Percentiles rank a stretch among this genome's conserved stretches.
These are phyloP conservation scores for Mylabris phalerata DNA, from an alignment of 1,140 invertebrate species.

Conservation along the genomic window DNA sequence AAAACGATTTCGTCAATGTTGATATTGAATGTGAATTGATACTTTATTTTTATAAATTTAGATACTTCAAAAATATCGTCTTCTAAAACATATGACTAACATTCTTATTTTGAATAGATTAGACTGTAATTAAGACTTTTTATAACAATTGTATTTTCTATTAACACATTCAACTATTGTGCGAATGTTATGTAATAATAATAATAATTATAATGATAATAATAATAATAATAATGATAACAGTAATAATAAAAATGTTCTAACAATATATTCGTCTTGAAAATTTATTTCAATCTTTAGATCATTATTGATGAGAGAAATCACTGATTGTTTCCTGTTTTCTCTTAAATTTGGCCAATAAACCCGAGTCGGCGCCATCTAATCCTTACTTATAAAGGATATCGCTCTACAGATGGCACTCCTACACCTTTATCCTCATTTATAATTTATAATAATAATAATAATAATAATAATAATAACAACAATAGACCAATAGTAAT, in stretches of 20 bases:
- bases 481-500: no score
- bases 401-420: conserved; percentile 1
- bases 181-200: conserved; percentile 3
- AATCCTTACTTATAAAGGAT: not conserved
- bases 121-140: conserved; percentile 13
- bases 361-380: conserved; percentile 8
- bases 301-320: not conserved
- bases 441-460: no score
- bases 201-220: no score
- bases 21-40: conserved; percentile 26
- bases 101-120: conserved; percentile 10
- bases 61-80: conserved; percentile 14
- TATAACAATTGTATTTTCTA: conserved; percentile 15
- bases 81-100: conserved; percentile 15
- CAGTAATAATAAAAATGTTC: conserved; percentile 9
- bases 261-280: not conserved
- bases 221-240: no score
- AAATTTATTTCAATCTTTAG: not conserved
- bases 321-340: conserved; percentile 13
- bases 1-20: conserved; percentile 19
- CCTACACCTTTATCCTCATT: no score
- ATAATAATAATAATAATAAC: no score
- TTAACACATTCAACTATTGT: conserved; percentile 13
- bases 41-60: conserved; percentile 27
- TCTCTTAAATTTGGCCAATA: conserved; percentile 15